These are phyloP conservation scores for Calypte anna DNA, from an alignment of 2,113 vertebrate species.

Conservation along the genomic window DNA sequence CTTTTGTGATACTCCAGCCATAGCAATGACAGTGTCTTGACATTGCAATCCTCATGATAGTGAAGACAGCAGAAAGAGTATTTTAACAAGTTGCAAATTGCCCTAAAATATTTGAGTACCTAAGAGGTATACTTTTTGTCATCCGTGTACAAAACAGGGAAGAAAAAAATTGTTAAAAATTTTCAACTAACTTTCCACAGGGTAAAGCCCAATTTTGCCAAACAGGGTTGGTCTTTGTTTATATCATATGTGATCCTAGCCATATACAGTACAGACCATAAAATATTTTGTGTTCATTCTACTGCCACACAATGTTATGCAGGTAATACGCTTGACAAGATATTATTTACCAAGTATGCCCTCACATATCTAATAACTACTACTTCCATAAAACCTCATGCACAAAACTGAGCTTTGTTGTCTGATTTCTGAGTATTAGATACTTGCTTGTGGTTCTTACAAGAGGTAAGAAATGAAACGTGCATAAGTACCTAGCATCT, in stretches of 20 bases:
- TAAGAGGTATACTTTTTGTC: background rate
- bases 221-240: background rate
- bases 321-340: background rate
- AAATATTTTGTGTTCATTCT: background rate
- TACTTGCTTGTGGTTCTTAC: background rate
- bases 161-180: background rate
- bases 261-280: background rate
- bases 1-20: background rate
- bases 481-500: background rate
- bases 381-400: background rate
- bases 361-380: background rate
- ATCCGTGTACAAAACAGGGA: background rate
- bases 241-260: background rate
- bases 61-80: background rate
- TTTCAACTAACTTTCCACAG: background rate
- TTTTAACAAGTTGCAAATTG: background rate
- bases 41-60: background rate
- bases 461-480: background rate
- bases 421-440: background rate
- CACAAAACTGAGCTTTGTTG: background rate
- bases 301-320: background rate
- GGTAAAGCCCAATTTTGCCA: background rate
- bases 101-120: background rate
- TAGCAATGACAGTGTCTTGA: background rate
- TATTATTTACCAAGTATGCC: background rate